These are phyloP conservation scores for Albula glossodonta DNA, from an alignment of 2,113 vertebrate genomes.

Conservation along the genomic window DNA sequence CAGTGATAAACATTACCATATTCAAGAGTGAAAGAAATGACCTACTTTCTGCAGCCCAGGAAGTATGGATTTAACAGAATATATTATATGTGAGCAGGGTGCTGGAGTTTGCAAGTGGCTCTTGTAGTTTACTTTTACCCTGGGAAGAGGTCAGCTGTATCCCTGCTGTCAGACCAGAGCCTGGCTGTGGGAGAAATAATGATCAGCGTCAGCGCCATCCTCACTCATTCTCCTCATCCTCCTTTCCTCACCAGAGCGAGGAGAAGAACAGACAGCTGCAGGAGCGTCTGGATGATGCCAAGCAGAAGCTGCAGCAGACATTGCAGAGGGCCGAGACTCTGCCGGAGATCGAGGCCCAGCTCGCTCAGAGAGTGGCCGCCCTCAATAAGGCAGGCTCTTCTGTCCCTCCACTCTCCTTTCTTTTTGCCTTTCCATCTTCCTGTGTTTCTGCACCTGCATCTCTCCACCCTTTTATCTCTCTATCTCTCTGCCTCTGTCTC, in stretches of 20 bases:
- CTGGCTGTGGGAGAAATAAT: not conserved
- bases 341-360: constrained; percentile 89
- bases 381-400: constrained; percentile 77
- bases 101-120: not conserved
- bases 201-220: not conserved
- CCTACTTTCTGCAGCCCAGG: not conserved
- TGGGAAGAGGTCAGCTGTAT: not conserved
- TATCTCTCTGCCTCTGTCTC: not conserved
- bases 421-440: constrained; percentile 3
- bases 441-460: not conserved
- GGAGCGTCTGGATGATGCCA: constrained; percentile 88
- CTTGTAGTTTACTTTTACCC: not conserved
- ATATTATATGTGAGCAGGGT: not conserved
- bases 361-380: constrained; percentile 87
- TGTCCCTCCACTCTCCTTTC: constrained; percentile 32
- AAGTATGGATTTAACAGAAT: not conserved
- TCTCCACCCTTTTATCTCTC: not conserved
- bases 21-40: too few relatives aligned
- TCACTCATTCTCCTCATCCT: constrained; percentile 8
- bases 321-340: constrained; percentile 89
- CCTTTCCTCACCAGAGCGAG: constrained; percentile 74
- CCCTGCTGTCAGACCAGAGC: not conserved
- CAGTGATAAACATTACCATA: too few relatives aligned
- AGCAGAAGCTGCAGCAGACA: constrained; percentile 92
- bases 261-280: constrained; percentile 91